Percentiles rank a stretch among this genome's conserved stretches.
phyloP scores from a whole-genome alignment of 2,113 vertebrate genomes.

The Polypterus bichir region DNA sequence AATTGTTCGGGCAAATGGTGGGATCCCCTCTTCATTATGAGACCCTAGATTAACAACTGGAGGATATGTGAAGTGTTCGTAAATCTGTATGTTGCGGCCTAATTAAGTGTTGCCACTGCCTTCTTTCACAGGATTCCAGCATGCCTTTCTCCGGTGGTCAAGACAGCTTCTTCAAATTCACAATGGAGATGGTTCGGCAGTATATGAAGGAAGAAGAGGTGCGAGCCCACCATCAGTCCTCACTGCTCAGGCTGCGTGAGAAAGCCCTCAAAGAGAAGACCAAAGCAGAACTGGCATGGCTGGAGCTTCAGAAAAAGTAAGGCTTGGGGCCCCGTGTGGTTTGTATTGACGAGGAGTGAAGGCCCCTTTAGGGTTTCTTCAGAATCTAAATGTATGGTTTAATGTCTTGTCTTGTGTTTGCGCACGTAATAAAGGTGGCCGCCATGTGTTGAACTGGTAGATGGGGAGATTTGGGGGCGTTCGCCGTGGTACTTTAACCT shows the following conservation, averaged over 20 bases:
- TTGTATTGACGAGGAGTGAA: background rate
- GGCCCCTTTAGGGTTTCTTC: background rate
- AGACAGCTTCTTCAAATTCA: constrained; percentile 89
- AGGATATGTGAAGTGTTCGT: too few relatives aligned
- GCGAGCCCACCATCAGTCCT: constrained; percentile 83
- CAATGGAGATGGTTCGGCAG: constrained; percentile 94
- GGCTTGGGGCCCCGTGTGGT: constrained; percentile 7
- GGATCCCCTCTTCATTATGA: too few relatives aligned
- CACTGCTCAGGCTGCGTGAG: constrained; percentile 77
- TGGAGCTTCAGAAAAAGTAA: constrained; percentile 86
- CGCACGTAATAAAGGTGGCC: too few relatives aligned
- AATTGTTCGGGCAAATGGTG: too few relatives aligned
- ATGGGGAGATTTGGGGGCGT: too few relatives aligned
- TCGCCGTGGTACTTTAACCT: too few relatives aligned
- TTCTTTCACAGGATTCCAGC: constrained; percentile 53
- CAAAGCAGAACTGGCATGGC: constrained; percentile 83
- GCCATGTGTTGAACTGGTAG: too few relatives aligned
- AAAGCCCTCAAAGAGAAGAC: constrained; percentile 94
- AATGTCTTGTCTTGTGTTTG: too few relatives aligned
- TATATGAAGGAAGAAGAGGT: constrained; percentile 96
- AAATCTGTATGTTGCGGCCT: too few relatives aligned
- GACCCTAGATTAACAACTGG: too few relatives aligned
- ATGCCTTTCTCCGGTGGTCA: constrained; percentile 80
- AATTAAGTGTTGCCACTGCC: background rate
- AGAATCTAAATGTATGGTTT: background rate